These are phyloP conservation scores for Conomelus anceps DNA, from an alignment of 2,888 invertebrate species.

Conservation along the genomic window DNA sequence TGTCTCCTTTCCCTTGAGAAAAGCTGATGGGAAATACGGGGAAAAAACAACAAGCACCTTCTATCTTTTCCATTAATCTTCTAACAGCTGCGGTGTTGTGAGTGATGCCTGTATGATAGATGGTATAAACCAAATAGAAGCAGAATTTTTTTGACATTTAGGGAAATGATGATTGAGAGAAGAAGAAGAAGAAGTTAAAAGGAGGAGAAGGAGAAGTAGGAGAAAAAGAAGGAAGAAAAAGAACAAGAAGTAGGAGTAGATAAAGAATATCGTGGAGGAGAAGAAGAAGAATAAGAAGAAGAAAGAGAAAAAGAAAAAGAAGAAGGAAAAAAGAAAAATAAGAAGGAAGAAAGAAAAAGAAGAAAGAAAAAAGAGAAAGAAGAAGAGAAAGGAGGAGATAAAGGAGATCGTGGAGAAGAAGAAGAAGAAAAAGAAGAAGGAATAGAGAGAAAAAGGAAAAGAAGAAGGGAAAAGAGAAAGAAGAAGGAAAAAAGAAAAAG, in stretches of 20 bases:
- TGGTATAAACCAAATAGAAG: too few species aligned
- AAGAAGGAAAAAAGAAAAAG: constrained; percentile 25
- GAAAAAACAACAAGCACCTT: too few species aligned
- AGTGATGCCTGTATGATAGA: too few species aligned
- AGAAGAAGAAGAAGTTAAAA: background rate
- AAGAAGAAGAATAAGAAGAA: background rate
- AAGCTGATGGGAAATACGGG: too few species aligned
- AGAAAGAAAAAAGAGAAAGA: constrained; percentile 1
- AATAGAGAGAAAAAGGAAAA: background rate
- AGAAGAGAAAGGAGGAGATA: background rate
- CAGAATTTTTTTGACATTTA: too few species aligned
- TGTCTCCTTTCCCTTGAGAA: too few species aligned
- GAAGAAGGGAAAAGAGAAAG: constrained; percentile 4
- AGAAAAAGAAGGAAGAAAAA: background rate
- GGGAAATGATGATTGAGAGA: too few species aligned
- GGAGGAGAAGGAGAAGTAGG: background rate
- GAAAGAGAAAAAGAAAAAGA: background rate
- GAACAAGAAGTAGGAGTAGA: background rate
- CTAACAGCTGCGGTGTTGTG: too few species aligned
- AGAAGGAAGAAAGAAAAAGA: background rate
- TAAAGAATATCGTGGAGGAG: background rate
- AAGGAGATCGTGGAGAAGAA: background rate
- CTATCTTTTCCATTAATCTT: too few species aligned
- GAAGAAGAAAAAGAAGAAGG: constrained; percentile 5
- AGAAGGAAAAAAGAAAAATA: background rate